Evolutionary conservation across 2,797 vertebrate genomes (phyloP), one percentile per base, ranked within the genome.

Genomic region (Pagetopsis macropterus): DNA sequence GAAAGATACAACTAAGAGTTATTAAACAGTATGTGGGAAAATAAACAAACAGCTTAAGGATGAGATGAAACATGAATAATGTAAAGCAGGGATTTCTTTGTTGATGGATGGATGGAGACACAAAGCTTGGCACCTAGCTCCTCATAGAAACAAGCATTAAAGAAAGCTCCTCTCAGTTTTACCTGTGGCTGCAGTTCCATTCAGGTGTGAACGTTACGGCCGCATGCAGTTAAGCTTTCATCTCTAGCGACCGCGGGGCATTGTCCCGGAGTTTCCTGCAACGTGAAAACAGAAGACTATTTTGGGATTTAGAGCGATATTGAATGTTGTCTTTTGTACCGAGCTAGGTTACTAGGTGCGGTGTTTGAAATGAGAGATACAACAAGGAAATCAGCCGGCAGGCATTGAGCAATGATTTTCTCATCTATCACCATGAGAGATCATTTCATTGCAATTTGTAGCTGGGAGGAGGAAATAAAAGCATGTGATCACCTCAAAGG

Each of bases 361-460:
- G 49, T 48, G 69, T 83, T 87, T 81, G 79, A 87, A 85, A 83
- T 74, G 62, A 76, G 76, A 87, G 76, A 88, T 87, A 82, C 88
- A 87, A 81, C 61, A 76, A 75, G 78, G 82, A 85, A 85, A 81
- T 82, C 75, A 56, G 69, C 88, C 83, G 79, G 83, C 83, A 89
- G 86, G 79, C 82, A 81, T 62, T 70, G 64, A 75, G 71, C 82
- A 79, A 77, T 77, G 63, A 84, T 84, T 86, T 83, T 75, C 75
- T 78, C 82, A 84, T 93, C 89, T 85, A 91, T 94, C 90, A 91
- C 79, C 79, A 62, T 68, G 63, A 90, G 86, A 86, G 83, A 91
- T 88, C 89, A 85, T 92, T 91, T 87, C 60, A 84, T 91, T 92
- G 83, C 84, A 81, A 92, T 92, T 89, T 89, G 84, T 89, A 64